phyloP scores from a whole-genome alignment of 1,140 invertebrate species.

The Drosophila mojavensis region DNA sequence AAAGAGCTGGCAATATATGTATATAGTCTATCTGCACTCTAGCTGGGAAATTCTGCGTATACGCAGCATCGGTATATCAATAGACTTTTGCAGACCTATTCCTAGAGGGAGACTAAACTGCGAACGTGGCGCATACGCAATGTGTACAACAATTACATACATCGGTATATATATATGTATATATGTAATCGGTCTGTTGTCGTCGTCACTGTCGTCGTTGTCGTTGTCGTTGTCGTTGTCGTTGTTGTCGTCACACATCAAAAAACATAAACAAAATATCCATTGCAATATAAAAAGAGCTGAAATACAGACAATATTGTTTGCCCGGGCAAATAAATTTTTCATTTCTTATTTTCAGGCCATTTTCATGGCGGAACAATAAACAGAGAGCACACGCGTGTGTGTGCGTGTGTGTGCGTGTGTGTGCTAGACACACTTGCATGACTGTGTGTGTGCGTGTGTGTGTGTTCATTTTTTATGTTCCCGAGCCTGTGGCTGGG shows the following conservation, averaged over 20 bases:
- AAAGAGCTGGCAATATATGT: too few species aligned
- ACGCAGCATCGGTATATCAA: too few species aligned
- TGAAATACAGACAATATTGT: conserved; percentile 39
- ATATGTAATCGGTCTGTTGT: conserved; percentile 26
- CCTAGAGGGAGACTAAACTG: background rate
- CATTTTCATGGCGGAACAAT: conserved; percentile 77
- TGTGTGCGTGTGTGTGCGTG: background rate
- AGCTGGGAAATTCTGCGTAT: too few species aligned
- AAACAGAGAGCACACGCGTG: conserved; percentile 49
- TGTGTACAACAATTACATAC: background rate
- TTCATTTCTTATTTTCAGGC: conserved; percentile 77
- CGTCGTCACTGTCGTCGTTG: background rate
- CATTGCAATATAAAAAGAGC: conserved; percentile 33
- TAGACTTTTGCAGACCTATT: too few species aligned
- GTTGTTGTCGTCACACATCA: too few species aligned
- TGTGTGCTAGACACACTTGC: conserved; percentile 18
- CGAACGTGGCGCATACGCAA: too few species aligned
- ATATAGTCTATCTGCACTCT: too few species aligned
- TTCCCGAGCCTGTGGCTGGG: too few species aligned
- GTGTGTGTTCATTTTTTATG: conserved; percentile 68
- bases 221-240: too few species aligned
- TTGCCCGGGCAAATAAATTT: conserved; percentile 61
- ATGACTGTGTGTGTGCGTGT: conserved; percentile 3
- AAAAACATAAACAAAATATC: conserved; percentile 50
- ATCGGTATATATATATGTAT: background rate